Evolutionary conservation across 2,797 vertebrate genomes (phyloP).

Genomic region (Glyptemys insculpta): DNA sequence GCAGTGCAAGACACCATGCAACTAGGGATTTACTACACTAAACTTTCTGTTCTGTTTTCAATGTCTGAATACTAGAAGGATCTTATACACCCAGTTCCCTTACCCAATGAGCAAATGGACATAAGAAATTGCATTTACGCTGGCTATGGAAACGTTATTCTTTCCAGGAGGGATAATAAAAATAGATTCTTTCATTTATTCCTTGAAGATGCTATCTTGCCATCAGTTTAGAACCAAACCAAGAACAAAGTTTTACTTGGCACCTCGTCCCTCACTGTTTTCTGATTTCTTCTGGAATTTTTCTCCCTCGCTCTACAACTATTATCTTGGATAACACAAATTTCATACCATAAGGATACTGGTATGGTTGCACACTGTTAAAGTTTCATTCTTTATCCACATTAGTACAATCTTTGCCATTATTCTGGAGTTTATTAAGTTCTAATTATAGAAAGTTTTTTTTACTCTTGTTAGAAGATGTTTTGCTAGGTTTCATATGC

Average conservation of each 20-base stretch:
- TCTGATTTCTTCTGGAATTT: neutral
- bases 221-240: neutral
- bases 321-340: neutral
- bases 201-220: neutral
- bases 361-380: neutral
- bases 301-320: neutral
- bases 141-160: neutral
- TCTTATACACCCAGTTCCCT: neutral
- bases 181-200: fast-evolving
- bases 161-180: neutral
- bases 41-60: neutral
- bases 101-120: conserved; percentile 16
- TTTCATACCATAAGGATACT: neutral
- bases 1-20: neutral
- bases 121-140: conserved; percentile 23
- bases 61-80: neutral
- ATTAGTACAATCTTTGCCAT: neutral
- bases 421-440: neutral
- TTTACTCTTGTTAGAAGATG: neutral
- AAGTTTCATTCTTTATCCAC: neutral
- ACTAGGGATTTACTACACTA: neutral
- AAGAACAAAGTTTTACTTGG: neutral
- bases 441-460: neutral
- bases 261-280: neutral
- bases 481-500: neutral